These are phyloP conservation scores for Phortica okadai DNA, from an alignment of 2,888 invertebrate genomes.

Conservation along the genomic window DNA sequence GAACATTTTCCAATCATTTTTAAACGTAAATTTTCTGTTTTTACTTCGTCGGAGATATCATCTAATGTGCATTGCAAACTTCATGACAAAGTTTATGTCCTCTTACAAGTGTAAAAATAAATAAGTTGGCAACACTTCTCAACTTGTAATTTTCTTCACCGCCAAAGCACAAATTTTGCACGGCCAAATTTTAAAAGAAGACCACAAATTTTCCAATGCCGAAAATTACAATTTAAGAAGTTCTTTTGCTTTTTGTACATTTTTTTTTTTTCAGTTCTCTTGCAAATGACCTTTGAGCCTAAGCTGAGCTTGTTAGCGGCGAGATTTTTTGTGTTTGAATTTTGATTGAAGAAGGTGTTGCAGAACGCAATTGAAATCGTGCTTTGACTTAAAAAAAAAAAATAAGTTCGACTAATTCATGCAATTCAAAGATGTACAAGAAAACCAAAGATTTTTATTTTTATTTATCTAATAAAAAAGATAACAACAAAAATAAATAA, in stretches of 20 bases:
- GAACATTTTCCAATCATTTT: too few species aligned
- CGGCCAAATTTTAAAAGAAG: slow-evolving; percentile 47
- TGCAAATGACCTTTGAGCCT: background rate
- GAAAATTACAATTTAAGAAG: slow-evolving; percentile 70
- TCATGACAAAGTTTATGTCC: background rate
- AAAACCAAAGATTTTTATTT: too few species aligned
- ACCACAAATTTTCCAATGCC: slow-evolving; percentile 5
- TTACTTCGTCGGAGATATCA: too few species aligned
- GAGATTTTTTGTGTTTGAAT: background rate
- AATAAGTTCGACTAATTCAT: too few species aligned
- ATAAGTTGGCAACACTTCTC: background rate
- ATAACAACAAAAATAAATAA: too few species aligned
- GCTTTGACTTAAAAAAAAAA: background rate
- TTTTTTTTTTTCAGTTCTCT: slow-evolving; percentile 38
- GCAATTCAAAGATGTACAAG: too few species aligned
- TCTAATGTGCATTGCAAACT: background rate
- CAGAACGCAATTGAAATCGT: background rate
- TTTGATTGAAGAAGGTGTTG: background rate
- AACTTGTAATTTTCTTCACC: background rate
- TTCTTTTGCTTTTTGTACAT: slow-evolving; percentile 45
- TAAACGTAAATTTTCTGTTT: too few species aligned
- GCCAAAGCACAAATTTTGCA: background rate
- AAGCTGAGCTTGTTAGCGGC: background rate
- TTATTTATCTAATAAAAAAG: too few species aligned
- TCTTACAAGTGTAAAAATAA: background rate